Evolutionary conservation across 2,113 vertebrate genomes (phyloP).

Genomic region (Brachypodius melanocephalos): DNA sequence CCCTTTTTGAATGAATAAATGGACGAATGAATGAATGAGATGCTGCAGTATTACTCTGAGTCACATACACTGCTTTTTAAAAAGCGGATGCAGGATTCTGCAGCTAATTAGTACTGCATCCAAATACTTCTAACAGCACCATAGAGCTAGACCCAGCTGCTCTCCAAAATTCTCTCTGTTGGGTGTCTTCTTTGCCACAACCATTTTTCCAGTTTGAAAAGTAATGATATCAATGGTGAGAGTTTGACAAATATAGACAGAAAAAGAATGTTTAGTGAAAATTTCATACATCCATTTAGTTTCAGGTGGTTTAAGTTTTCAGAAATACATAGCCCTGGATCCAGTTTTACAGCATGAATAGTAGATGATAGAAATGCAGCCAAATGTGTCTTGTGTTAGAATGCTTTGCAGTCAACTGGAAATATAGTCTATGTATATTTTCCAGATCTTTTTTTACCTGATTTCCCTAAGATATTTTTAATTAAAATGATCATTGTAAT

Average conservation of each 20-base stretch:
- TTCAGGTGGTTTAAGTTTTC: not conserved
- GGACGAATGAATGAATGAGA: not conserved
- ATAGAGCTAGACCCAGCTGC: not conserved
- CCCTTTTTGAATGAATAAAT: not conserved
- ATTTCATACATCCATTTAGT: not conserved
- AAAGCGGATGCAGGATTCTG: rapidly evolving
- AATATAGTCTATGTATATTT: not conserved
- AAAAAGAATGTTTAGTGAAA: not conserved
- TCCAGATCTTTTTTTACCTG: not conserved
- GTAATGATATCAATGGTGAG: not conserved
- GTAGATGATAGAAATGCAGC: not conserved
- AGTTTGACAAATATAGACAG: not conserved
- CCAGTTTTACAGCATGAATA: not conserved
- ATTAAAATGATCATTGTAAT: not conserved
- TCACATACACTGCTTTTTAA: not conserved
- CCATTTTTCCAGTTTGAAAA: not conserved
- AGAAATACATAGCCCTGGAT: not conserved
- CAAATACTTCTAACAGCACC: not conserved
- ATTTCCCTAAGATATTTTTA: not conserved
- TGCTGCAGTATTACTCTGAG: not conserved
- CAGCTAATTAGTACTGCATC: not conserved
- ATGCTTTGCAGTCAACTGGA: not conserved
- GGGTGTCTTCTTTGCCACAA: not conserved
- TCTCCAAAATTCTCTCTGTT: not conserved
- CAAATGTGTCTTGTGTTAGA: not conserved